Conservation (phyloP, 2,797 vertebrate species). For the Darevskia mixta region DNA sequence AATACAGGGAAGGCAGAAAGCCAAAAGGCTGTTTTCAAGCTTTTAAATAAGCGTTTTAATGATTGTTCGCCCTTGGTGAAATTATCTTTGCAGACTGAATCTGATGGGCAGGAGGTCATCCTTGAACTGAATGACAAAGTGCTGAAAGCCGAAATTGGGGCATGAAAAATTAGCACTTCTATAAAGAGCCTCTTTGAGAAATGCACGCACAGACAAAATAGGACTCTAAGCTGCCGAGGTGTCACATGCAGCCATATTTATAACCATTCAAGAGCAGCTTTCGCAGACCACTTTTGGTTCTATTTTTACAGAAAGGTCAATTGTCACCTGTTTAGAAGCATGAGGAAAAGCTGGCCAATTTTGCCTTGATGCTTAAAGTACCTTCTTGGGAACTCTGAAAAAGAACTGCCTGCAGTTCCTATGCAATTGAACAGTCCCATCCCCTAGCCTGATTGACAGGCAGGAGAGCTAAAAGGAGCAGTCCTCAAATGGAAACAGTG, state of each 20-base stretch:
- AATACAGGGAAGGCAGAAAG: not conserved
- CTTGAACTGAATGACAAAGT: not conserved
- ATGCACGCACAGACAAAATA: not conserved
- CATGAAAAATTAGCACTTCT: constrained; percentile 23
- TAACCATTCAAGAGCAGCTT: not conserved
- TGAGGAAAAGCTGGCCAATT: not conserved
- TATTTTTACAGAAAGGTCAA: not conserved
- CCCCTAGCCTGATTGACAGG: constrained; percentile 16
- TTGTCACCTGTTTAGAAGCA: constrained; percentile 24
- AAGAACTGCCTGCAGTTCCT: not conserved
- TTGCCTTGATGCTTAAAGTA: constrained; percentile 4
- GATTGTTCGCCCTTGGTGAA: constrained; percentile 15
- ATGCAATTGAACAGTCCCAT: not conserved
- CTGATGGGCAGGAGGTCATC: not conserved
- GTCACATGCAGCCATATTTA: constrained; percentile 21
- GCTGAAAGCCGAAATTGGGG: not conserved
- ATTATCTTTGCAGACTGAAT: not conserved
- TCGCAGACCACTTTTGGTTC: not conserved
- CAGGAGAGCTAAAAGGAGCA: not conserved
- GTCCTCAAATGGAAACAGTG: not conserved
- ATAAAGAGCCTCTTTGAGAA: not conserved
- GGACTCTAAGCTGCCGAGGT: not conserved
- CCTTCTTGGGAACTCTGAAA: constrained; percentile 38
- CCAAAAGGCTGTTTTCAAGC: not conserved
- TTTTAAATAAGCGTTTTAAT: constrained; percentile 1